Evolutionary conservation across 1,140 invertebrate genomes (phyloP).

Genomic region (Drosophila tani): DNA sequence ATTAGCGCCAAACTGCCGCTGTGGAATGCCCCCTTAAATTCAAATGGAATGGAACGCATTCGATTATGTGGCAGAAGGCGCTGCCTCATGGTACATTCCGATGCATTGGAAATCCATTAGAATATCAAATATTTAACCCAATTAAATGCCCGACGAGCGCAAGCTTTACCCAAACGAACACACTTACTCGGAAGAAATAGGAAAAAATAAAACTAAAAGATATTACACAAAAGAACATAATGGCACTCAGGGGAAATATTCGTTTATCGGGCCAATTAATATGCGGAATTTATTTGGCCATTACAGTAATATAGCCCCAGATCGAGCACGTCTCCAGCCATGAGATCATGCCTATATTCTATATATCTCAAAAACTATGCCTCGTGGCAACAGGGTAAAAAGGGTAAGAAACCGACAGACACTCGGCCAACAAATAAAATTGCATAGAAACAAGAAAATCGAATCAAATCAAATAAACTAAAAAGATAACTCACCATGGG

Average conservation of each 20-base stretch:
- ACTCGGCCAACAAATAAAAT: neutral
- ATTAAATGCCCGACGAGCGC: slow-evolving; percentile 23
- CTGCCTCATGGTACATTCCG: slow-evolving; percentile 11
- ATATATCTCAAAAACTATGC: neutral
- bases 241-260: slow-evolving; percentile 46
- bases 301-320: slow-evolving; percentile 24
- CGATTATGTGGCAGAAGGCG: slow-evolving; percentile 23
- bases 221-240: slow-evolving; percentile 29
- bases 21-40: slow-evolving; percentile 5
- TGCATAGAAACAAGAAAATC: neutral
- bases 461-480: slow-evolving; percentile 4
- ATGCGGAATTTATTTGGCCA: slow-evolving; percentile 38
- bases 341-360: slow-evolving; percentile 28
- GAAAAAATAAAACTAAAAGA: slow-evolving; percentile 28
- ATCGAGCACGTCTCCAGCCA: slow-evolving; percentile 9
- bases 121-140: slow-evolving; percentile 53
- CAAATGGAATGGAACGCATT: slow-evolving; percentile 15
- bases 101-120: slow-evolving; percentile 51
- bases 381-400: neutral
- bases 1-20: slow-evolving; percentile 1
- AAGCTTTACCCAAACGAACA: slow-evolving; percentile 41
- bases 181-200: slow-evolving; percentile 2
- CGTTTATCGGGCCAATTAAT: slow-evolving; percentile 49
- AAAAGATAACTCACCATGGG: slow-evolving; percentile 12
- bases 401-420: neutral